Evolutionary conservation across 1,140 invertebrate species (phyloP).

Genomic region (Ectropis grisescens): DNA sequence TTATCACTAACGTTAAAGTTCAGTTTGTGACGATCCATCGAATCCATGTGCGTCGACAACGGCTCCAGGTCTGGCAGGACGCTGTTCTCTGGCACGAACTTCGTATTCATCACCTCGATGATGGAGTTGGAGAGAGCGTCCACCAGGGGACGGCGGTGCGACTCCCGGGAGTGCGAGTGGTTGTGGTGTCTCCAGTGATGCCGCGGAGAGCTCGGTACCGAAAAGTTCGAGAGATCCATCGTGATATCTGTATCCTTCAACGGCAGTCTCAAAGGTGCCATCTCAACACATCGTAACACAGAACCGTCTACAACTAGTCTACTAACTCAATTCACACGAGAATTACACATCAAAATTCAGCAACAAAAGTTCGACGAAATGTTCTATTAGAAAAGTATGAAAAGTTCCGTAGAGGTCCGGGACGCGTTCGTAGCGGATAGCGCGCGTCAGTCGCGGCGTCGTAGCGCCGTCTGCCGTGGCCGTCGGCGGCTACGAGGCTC

Average conservation of each 20-base stretch:
- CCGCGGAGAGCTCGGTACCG: slow-evolving; percentile 26
- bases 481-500: slow-evolving; percentile 24
- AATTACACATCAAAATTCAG: slow-evolving; percentile 14
- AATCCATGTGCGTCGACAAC: slow-evolving; percentile 44
- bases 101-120: slow-evolving; percentile 62
- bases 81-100: slow-evolving; percentile 52
- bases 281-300: slow-evolving; percentile 16
- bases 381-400: slow-evolving; percentile 44
- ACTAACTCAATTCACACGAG: slow-evolving; percentile 19
- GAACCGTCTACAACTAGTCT: slow-evolving; percentile 11
- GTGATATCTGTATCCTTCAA: slow-evolving; percentile 35
- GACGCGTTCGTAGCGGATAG: slow-evolving; percentile 33
- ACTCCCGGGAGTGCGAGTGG: slow-evolving; percentile 36
- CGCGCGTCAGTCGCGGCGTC: slow-evolving; percentile 33
- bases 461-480: slow-evolving; percentile 50
- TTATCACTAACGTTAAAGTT: slow-evolving; percentile 48
- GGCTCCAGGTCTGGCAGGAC: slow-evolving; percentile 55
- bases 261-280: slow-evolving; percentile 48
- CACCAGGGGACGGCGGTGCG: slow-evolving; percentile 48
- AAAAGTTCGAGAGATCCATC: slow-evolving; percentile 42
- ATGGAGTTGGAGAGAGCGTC: slow-evolving; percentile 69
- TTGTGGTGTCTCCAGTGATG: slow-evolving; percentile 46
- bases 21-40: slow-evolving; percentile 24
- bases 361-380: background rate
- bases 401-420: slow-evolving; percentile 41